Percentiles rank a stretch among this genome's conserved stretches.
Evolutionary conservation across 2,888 invertebrate species (phyloP).

Genomic region (Lycophotia porphyrea): DNA sequence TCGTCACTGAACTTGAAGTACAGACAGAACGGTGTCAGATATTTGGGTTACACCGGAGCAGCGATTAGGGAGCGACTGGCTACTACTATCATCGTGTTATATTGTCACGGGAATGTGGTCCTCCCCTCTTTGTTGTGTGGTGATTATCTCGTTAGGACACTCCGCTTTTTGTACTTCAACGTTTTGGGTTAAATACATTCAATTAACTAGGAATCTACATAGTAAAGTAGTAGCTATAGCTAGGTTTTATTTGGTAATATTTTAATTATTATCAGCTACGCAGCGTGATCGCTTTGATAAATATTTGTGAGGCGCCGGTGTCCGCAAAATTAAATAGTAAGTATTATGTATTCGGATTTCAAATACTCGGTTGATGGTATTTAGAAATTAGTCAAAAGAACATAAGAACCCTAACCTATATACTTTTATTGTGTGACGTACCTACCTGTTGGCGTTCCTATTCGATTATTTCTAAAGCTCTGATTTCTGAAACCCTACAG

Average conservation of each 20-base stretch:
- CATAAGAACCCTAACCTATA: too few relatives aligned
- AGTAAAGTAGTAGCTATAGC: not conserved
- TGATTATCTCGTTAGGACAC: slow-evolving; percentile 81
- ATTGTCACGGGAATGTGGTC: slow-evolving; percentile 79
- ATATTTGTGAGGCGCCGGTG: not conserved
- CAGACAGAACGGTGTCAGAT: slow-evolving; percentile 39
- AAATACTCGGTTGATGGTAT: not conserved
- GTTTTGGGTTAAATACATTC: slow-evolving; percentile 17
- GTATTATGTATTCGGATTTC: not conserved
- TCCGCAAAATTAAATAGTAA: not conserved
- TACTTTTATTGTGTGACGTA: too few relatives aligned
- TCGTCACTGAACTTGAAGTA: slow-evolving; percentile 43
- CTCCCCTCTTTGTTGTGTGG: slow-evolving; percentile 82
- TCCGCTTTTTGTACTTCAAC: slow-evolving; percentile 58
- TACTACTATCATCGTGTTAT: slow-evolving; percentile 81
- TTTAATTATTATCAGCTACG: not conserved
- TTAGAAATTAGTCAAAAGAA: not conserved
- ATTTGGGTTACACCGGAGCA: slow-evolving; percentile 75
- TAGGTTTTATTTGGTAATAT: not conserved
- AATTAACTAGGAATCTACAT: slow-evolving; percentile 9
- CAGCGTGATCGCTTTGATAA: not conserved
- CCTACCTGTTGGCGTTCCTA: too few relatives aligned
- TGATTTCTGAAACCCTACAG: too few relatives aligned
- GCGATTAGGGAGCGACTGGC: slow-evolving; percentile 79
- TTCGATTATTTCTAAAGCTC: too few relatives aligned